Evolutionary conservation across 2,888 invertebrate genomes (phyloP).

Genomic region (Dyspetes luteomarginatus): DNA sequence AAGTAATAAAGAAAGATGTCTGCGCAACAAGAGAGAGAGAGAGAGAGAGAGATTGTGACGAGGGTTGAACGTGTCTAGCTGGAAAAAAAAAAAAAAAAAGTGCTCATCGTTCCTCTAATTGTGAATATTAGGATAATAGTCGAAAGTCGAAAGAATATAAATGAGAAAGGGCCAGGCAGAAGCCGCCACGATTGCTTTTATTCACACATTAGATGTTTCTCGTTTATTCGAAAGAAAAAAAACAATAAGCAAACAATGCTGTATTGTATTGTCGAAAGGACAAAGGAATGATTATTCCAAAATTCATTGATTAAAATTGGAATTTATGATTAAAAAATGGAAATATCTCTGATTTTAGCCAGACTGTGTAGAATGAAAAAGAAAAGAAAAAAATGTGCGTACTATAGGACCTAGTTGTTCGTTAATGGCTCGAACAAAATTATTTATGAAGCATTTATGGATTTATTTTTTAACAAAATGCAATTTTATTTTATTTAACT

Average conservation of each 20-base stretch:
- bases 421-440: slow-evolving; percentile 58
- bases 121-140: slow-evolving; percentile 71
- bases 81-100: slow-evolving; percentile 3
- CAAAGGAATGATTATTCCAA: not conserved
- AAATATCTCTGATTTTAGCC: slow-evolving; percentile 44
- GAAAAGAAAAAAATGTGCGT: not conserved
- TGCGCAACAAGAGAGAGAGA: too few relatives aligned
- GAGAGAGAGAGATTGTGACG: slow-evolving; percentile 36
- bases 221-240: slow-evolving; percentile 26
- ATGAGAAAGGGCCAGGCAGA: not conserved
- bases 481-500: not conserved
- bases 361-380: slow-evolving; percentile 22
- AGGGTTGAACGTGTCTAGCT: slow-evolving; percentile 21
- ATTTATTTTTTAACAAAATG: slow-evolving; percentile 58
- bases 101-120: slow-evolving; percentile 60
- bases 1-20: not conserved
- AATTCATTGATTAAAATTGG: not conserved
- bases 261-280: slow-evolving; percentile 21
- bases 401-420: slow-evolving; percentile 50
- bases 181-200: slow-evolving; percentile 27
- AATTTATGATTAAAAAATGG: not conserved
- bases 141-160: slow-evolving; percentile 40
- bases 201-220: slow-evolving; percentile 29
- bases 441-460: slow-evolving; percentile 67
- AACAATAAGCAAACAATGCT: not conserved